phyloP scores from a whole-genome alignment of 2,888 invertebrate genomes.

The Drymonia ruficornis region DNA sequence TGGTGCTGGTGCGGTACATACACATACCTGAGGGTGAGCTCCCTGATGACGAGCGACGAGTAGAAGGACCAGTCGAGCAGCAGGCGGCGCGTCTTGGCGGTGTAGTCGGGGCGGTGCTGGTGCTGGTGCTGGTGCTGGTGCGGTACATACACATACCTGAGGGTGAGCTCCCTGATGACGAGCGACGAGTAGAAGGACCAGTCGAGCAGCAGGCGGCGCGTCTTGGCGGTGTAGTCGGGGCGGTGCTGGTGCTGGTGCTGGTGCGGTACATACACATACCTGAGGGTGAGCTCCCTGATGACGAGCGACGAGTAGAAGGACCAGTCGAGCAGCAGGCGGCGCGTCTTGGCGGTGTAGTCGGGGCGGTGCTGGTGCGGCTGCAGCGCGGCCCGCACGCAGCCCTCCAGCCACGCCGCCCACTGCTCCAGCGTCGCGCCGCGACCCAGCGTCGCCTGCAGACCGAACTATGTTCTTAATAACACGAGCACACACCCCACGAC shows the following conservation, averaged over 20 bases:
- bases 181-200: conserved; percentile 99
- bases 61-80: conserved; percentile 99
- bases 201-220: conserved; percentile 94
- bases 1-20: no score
- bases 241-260: neutral
- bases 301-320: conserved; percentile 99
- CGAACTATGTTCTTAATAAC: neutral
- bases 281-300: conserved; percentile 96
- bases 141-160: no score
- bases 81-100: conserved; percentile 92
- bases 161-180: conserved; percentile 97
- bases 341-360: conserved; percentile 91
- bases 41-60: conserved; percentile 98
- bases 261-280: conserved; percentile 41
- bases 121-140: no score
- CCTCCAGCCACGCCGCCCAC: conserved; percentile 99
- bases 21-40: conserved; percentile 94
- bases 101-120: no score
- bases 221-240: conserved; percentile 81
- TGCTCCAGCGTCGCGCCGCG: conserved; percentile 97
- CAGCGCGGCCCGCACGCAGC: conserved; percentile 95
- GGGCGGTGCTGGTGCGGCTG: conserved; percentile 94
- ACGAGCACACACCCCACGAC: no score
- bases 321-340: conserved; percentile 98
- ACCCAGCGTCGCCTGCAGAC: conserved; percentile 89